phyloP scores from a whole-genome alignment of 2,888 invertebrate genomes.

The Selenia dentaria region DNA sequence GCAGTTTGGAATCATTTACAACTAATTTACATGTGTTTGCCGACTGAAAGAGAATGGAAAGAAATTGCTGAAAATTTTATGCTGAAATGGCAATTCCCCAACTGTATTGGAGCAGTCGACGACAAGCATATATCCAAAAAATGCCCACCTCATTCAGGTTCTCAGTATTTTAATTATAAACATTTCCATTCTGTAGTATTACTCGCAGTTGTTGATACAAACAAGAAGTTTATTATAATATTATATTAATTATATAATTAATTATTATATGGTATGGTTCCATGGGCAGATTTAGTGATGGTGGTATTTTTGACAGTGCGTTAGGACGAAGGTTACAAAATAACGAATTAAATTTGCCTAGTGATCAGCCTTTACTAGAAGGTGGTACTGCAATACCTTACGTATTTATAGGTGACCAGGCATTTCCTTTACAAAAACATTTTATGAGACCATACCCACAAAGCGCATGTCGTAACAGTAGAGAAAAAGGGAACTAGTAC shows the following conservation, averaged over 20 bases:
- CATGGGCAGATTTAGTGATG: conserved; percentile 25
- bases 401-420: conserved; percentile 28
- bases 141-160: conserved; percentile 34
- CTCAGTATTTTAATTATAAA: conserved; percentile 35
- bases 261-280: conserved; percentile 30
- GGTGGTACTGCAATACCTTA: conserved; percentile 30
- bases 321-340: conserved; percentile 14
- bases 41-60: conserved; percentile 29
- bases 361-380: conserved; percentile 23
- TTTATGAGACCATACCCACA: conserved; percentile 27
- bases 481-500: no score
- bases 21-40: conserved; percentile 4
- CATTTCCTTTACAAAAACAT: conserved; percentile 26
- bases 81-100: conserved; percentile 35
- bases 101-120: no score
- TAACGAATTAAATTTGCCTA: no score
- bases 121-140: conserved; percentile 41
- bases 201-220: conserved; percentile 26
- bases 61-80: conserved; percentile 24
- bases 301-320: conserved; percentile 26
- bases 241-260: no score
- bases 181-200: conserved; percentile 26
- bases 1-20: conserved; percentile 2
- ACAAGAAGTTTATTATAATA: conserved; percentile 26
- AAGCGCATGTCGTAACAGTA: conserved; percentile 14